Base-by-base conservation (phyloP, 2,888 invertebrate species). In the Masnerella sp. region DNA sequence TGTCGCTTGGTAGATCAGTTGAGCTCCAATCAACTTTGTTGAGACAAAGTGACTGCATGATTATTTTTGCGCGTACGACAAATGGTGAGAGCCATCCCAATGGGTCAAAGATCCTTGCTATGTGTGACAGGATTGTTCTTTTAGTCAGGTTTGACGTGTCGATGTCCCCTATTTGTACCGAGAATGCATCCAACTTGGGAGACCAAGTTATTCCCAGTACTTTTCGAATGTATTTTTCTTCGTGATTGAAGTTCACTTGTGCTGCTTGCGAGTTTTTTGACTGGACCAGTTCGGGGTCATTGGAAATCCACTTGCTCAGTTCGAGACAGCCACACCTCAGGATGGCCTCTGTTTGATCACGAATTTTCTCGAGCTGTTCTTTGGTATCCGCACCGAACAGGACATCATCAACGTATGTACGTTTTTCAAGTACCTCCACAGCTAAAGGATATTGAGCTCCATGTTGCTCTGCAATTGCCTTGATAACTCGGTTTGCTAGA, bases 401-500 rank as follows among this genome's bases (percentile, higher is more conserved):
- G 5, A 45, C 25, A 25, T 28, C 45, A 12, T 25, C 45, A 2
- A 45, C 45, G 14, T 45, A 45, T 8, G 12, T 45, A 2, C 4
- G 7, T 1, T 45, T 22, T 5, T 12, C 5, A 25, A 45, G 25
- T 8, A 28, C 5, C 14, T 45, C 45, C 5, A 11, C 15, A 0
- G 45, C 45, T 12, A 25, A 5, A 3, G 25, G 45, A 25, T 11
- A 45, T 9, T 45, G 17, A 8, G 14, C 14, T 0, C 25, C 28
- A 45, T 45, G 25, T 12, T n/a, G 14, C 9, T 45, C 25, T 9
- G 25, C 12, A 4, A 45, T 2, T 2, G 25, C 25, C n/a, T 45
- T 45, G 2, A 45, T 45, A 2, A 45, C 45, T 25, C 45, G 45
- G 12, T 45, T 45, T 25, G 45, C 25, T 9, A 45, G 12, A 12